These are phyloP conservation scores for Cartodere bifasciata DNA, from an alignment of 2,888 invertebrate genomes.

Conservation along the genomic window DNA sequence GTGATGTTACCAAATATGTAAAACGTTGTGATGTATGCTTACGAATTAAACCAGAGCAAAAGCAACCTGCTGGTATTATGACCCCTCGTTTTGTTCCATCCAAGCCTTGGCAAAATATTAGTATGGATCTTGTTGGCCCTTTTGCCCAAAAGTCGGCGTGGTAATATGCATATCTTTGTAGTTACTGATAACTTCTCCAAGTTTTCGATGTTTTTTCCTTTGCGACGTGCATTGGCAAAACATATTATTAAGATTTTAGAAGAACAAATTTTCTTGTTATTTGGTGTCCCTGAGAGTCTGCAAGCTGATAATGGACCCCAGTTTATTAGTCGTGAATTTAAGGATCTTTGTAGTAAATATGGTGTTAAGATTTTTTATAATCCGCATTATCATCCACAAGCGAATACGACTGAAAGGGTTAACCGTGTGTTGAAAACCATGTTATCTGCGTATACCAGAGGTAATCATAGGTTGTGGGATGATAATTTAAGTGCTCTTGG, in stretches of 20 bases:
- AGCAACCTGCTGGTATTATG: slow-evolving; percentile 7
- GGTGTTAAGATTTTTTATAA: slow-evolving; percentile 13
- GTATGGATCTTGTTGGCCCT: slow-evolving; percentile 14
- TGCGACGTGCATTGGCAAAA: slow-evolving; percentile 15
- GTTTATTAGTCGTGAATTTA: slow-evolving; percentile 13
- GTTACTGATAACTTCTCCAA: slow-evolving; percentile 16
- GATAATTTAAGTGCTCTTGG: slow-evolving; percentile 11
- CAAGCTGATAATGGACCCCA: slow-evolving; percentile 21
- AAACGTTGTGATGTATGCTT: slow-evolving; percentile 7
- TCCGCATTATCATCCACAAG: slow-evolving; percentile 21
- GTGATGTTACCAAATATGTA: slow-evolving; percentile 10
- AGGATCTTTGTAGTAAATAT: slow-evolving; percentile 10
- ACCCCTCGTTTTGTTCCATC: neutral
- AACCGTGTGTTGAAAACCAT: slow-evolving; percentile 23
- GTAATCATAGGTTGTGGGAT: slow-evolving; percentile 18
- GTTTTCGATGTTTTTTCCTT: slow-evolving; percentile 15
- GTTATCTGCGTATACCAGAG: slow-evolving; percentile 18
- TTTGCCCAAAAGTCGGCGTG: slow-evolving; percentile 10
- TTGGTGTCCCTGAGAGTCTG: slow-evolving; percentile 17
- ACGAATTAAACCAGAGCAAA: slow-evolving; percentile 5
- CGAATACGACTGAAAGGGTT: slow-evolving; percentile 22
- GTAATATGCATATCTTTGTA: slow-evolving; percentile 12
- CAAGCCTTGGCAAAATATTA: slow-evolving; percentile 14
- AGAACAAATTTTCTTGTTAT: slow-evolving; percentile 17
- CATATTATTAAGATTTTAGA: slow-evolving; percentile 12